phyloP scores from a whole-genome alignment of 2,113 vertebrate species.

The Monopterus albus region DNA sequence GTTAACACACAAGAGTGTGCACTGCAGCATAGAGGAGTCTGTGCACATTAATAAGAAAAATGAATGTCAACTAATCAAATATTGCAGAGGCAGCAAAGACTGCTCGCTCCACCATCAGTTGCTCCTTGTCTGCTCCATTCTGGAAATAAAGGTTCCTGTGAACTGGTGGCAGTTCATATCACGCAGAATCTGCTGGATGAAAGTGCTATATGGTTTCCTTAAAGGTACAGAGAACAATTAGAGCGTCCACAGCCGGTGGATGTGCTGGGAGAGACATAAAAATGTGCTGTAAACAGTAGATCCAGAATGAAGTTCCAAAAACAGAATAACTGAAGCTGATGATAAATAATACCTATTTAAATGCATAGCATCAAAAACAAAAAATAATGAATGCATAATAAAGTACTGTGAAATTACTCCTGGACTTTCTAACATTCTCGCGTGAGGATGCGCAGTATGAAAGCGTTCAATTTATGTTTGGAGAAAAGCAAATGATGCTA shows the following conservation, averaged over 20 bases:
- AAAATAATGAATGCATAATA: constrained; percentile 1
- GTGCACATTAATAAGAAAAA: not conserved
- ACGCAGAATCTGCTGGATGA: constrained; percentile 55
- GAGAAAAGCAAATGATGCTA: constrained; percentile 5
- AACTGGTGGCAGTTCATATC: constrained; percentile 69
- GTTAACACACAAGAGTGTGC: not conserved
- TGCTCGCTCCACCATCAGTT: constrained; percentile 32
- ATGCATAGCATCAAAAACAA: not conserved
- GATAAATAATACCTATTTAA: constrained; percentile 20
- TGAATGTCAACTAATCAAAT: constrained; percentile 19
- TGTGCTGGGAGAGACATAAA: constrained; percentile 7
- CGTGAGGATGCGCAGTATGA: not conserved
- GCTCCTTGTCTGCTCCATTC: constrained; percentile 55
- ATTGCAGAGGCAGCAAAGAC: constrained; percentile 24
- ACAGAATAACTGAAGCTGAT: not conserved
- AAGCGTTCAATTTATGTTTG: constrained; percentile 9
- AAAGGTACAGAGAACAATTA: constrained; percentile 75
- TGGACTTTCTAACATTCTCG: constrained; percentile 4
- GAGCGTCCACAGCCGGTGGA: constrained; percentile 40
- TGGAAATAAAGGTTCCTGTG: constrained; percentile 62
- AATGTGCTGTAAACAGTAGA: not conserved
- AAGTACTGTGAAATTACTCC: constrained; percentile 16
- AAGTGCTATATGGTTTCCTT: constrained; percentile 68
- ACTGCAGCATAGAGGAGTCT: not conserved
- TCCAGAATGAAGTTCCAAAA: not conserved